These are phyloP conservation scores for Zhengitettix transpicula DNA, from an alignment of 2,888 invertebrate species.

Conservation along the genomic window DNA sequence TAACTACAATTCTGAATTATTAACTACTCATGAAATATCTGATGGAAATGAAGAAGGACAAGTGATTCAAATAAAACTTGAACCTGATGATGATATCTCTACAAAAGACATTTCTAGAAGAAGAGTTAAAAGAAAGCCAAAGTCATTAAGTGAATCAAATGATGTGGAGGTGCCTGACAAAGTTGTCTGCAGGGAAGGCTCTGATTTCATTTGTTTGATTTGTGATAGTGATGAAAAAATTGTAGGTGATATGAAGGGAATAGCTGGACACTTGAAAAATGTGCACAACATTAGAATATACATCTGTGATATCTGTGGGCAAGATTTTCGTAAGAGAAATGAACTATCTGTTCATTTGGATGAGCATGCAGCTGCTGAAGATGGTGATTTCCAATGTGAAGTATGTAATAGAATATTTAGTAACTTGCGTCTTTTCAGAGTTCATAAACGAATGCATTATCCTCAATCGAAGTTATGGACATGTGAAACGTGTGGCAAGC, in stretches of 20 bases:
- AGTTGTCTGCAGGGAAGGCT: slow-evolving; percentile 13
- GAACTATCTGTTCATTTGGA: slow-evolving; percentile 46
- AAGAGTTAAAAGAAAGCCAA: slow-evolving; percentile 10
- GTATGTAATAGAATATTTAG: slow-evolving; percentile 42
- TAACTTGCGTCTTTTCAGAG: slow-evolving; percentile 39
- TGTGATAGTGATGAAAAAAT: slow-evolving; percentile 28
- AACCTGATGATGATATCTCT: slow-evolving; percentile 18
- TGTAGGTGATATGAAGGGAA: slow-evolving; percentile 36
- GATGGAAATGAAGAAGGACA: slow-evolving; percentile 18
- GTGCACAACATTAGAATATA: slow-evolving; percentile 46
- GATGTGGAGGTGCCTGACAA: slow-evolving; percentile 20
- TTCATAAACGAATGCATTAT: slow-evolving; percentile 47
- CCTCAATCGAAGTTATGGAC: slow-evolving; percentile 42
- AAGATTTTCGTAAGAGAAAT: slow-evolving; percentile 43
- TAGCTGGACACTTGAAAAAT: slow-evolving; percentile 42
- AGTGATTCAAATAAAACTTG: slow-evolving; percentile 17
- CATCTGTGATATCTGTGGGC: slow-evolving; percentile 53
- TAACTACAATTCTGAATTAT: slow-evolving; percentile 1
- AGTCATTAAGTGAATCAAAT: slow-evolving; percentile 8
- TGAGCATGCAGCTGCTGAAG: slow-evolving; percentile 40
- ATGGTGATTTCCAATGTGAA: slow-evolving; percentile 46
- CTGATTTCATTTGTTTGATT: slow-evolving; percentile 20
- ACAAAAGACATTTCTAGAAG: slow-evolving; percentile 10
- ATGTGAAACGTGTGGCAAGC: slow-evolving; percentile 47
- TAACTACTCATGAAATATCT: slow-evolving; percentile 2